Conservation (phyloP, 2,113 vertebrate genomes). For the Hippocampus abdominalis region DNA sequence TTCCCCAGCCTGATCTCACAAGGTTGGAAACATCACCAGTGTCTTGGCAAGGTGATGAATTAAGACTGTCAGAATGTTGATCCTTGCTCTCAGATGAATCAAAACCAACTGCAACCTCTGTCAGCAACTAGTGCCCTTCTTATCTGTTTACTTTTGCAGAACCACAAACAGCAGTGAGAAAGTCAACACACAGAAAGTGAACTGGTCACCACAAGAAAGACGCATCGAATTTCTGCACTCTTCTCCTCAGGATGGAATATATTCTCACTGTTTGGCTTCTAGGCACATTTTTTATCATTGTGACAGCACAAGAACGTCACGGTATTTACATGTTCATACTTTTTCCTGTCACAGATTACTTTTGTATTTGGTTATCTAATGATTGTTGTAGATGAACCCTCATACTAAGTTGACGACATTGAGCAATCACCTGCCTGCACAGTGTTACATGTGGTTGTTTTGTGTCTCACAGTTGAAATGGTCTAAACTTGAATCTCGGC, state of each 20-base stretch:
- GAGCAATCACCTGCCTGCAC: neutral
- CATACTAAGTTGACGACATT: neutral
- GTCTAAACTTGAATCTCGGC: neutral
- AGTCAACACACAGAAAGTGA: conserved; percentile 1
- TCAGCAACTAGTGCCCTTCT: neutral
- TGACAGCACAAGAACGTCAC: conserved; percentile 15
- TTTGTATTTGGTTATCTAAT: neutral
- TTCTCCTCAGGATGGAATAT: conserved; percentile 34
- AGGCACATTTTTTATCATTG: conserved; percentile 13
- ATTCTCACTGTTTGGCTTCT: conserved; percentile 33
- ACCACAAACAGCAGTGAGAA: conserved; percentile 36
- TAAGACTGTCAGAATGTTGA: neutral
- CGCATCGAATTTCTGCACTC: neutral
- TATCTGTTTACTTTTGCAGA: conserved; percentile 45
- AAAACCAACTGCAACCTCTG: neutral
- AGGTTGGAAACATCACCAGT: neutral
- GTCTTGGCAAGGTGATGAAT: neutral
- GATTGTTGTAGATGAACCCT: neutral
- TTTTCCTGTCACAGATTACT: neutral
- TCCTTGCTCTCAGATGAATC: neutral
- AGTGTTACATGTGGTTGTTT: neutral
- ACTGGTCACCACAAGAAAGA: conserved; percentile 1
- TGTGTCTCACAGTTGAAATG: neutral
- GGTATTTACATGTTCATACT: conserved; percentile 31
- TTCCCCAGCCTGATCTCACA: neutral